These are phyloP conservation scores for Mesocricetus auratus DNA, from an alignment of 2,113 vertebrate species.

Conservation along the genomic window DNA sequence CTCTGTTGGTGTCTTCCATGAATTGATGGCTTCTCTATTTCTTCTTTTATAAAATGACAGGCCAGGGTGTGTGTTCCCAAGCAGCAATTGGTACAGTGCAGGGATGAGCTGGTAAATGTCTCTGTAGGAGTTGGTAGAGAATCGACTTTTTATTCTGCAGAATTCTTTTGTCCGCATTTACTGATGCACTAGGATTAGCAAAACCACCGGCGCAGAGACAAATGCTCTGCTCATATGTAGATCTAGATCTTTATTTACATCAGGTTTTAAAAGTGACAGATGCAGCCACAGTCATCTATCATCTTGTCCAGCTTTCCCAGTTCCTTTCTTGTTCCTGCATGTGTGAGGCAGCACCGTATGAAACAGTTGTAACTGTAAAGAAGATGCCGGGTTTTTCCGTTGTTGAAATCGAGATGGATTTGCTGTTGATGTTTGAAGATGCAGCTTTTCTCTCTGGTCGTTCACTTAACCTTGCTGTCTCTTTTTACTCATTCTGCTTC, in stretches of 20 bases:
- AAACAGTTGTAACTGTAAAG: conserved; percentile 41
- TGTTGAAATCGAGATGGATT: neutral
- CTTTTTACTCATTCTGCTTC: conserved; percentile 81
- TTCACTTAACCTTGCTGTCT: conserved; percentile 77
- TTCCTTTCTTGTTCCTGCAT: conserved; percentile 27
- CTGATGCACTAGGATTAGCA: neutral
- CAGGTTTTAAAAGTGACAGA: neutral
- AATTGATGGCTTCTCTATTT: conserved; percentile 48
- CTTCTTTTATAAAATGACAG: conserved; percentile 1
- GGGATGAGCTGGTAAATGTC: neutral
- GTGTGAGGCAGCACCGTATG: neutral
- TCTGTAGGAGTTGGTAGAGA: neutral
- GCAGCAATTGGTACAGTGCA: neutral
- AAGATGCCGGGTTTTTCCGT: neutral
- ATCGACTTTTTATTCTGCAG: neutral
- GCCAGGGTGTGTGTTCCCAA: neutral
- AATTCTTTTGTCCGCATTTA: neutral
- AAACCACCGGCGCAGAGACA: neutral
- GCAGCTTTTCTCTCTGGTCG: conserved; percentile 55
- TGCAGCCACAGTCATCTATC: neutral
- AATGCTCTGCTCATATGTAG: neutral
- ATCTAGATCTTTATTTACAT: neutral
- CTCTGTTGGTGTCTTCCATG: conserved; percentile 25
- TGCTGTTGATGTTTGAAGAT: conserved; percentile 49
- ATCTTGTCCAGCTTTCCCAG: neutral